Percentiles rank a stretch among this genome's conserved stretches.
Conservation (phyloP, 1,140 invertebrate species). For the Zaprionus gabonicus region DNA sequence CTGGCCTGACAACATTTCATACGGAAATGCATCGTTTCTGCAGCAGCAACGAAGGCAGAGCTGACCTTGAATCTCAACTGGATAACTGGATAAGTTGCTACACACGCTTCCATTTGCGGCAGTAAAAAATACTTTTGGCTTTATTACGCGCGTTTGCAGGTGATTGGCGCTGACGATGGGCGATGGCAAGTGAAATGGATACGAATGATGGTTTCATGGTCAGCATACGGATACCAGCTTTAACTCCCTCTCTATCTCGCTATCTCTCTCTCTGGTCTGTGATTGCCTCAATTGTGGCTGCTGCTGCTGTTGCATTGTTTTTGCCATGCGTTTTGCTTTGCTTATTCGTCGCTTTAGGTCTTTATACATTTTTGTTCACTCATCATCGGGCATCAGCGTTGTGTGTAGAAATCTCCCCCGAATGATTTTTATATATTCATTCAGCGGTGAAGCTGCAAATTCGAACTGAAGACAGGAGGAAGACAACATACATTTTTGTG, state of each 20-base stretch:
- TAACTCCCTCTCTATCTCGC: background rate
- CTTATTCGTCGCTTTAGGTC: constrained; percentile 31
- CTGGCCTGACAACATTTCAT: constrained; percentile 68
- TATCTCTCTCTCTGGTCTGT: constrained; percentile 9
- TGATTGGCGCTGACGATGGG: constrained; percentile 36
- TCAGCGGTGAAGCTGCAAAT: constrained; percentile 67
- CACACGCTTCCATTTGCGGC: constrained; percentile 17
- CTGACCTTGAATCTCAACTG: constrained; percentile 74
- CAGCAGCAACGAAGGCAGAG: background rate
- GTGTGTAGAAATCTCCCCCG: constrained; percentile 64
- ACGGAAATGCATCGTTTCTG: constrained; percentile 64
- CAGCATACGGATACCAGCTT: constrained; percentile 42
- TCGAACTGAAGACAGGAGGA: constrained; percentile 36
- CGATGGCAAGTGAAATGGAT: constrained; percentile 74
- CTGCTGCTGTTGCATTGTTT: constrained; percentile 40
- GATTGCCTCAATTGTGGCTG: constrained; percentile 31
- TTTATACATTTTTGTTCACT: constrained; percentile 39
- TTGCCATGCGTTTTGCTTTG: constrained; percentile 33
- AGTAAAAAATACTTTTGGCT: constrained; percentile 22
- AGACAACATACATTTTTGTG: constrained; percentile 41
- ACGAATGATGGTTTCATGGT: constrained; percentile 52
- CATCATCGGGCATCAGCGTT: constrained; percentile 50
- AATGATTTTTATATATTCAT: constrained; percentile 77
- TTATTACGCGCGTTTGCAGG: constrained; percentile 29
- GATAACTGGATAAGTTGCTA: constrained; percentile 33